These are phyloP conservation scores for Drosophila bunnanda DNA, from an alignment of 2,888 invertebrate species.

Conservation along the genomic window DNA sequence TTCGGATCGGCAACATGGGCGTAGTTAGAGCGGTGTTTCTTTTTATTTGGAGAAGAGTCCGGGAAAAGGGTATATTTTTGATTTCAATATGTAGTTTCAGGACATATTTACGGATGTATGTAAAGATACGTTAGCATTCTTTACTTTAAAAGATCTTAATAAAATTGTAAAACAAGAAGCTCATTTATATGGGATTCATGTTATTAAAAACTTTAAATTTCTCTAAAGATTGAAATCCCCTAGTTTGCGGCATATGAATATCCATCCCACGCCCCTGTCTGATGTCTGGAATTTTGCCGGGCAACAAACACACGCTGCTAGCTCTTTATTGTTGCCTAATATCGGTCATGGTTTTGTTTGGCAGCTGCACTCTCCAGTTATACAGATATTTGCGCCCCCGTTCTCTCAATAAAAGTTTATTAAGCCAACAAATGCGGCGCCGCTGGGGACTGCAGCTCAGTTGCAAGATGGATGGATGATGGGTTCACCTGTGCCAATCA, in stretches of 20 bases:
- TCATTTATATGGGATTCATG: not conserved
- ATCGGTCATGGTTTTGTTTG: conserved; percentile 35
- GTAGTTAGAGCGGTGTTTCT: not conserved
- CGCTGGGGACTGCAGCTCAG: not conserved
- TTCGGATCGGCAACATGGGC: conserved; percentile 7
- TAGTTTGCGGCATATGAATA: not conserved
- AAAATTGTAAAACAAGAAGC: not conserved
- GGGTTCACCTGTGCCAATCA: conserved; percentile 24
- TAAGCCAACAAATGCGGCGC: conserved; percentile 32
- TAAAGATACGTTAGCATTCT: not conserved
- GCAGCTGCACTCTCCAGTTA: conserved; percentile 36
- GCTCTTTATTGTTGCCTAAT: conserved; percentile 44
- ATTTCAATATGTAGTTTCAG: not conserved
- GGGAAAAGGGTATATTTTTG: not conserved
- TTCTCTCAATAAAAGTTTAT: conserved; percentile 50
- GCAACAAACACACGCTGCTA: not conserved
- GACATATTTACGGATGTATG: too few species aligned
- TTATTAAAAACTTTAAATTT: too few species aligned
- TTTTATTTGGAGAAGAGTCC: too few species aligned
- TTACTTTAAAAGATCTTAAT: not conserved
- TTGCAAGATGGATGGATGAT: conserved; percentile 13
- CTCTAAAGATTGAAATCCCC: not conserved
- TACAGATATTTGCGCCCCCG: conserved; percentile 28
- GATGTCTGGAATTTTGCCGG: conserved; percentile 3
- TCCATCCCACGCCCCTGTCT: not conserved